phyloP scores from a whole-genome alignment of 2,888 invertebrate species.

The Automeris io region DNA sequence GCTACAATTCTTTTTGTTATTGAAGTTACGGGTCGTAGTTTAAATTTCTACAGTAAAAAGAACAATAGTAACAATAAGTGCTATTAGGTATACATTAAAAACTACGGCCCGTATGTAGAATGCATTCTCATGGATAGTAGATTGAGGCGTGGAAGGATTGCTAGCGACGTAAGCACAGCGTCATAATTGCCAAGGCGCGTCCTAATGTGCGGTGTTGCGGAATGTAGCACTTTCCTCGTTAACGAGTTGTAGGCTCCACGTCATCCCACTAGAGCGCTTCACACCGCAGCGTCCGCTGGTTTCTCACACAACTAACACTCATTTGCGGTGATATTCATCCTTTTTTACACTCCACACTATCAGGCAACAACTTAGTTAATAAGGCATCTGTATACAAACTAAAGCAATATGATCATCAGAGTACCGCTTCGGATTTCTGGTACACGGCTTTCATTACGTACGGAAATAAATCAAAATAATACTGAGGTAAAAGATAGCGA shows the following conservation, averaged over 20 bases:
- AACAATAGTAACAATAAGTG: too few relatives aligned
- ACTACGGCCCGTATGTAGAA: too few relatives aligned
- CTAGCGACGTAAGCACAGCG: conserved; percentile 19
- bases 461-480: conserved; percentile 74
- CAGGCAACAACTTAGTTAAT: conserved; percentile 42
- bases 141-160: conserved; percentile 9
- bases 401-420: conserved; percentile 43
- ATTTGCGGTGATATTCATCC: conserved; percentile 56
- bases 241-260: conserved; percentile 47
- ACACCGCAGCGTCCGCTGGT: conserved; percentile 54
- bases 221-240: conserved; percentile 60
- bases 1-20: too few relatives aligned
- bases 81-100: too few relatives aligned
- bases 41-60: too few relatives aligned
- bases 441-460: conserved; percentile 68
- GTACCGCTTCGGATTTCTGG: conserved; percentile 49
- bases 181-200: conserved; percentile 53
- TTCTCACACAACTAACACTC: conserved; percentile 51
- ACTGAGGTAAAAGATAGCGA: conserved; percentile 70
- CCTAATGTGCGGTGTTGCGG: conserved; percentile 60
- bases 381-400: conserved; percentile 22
- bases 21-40: too few relatives aligned
- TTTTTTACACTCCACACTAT: conserved; percentile 49
- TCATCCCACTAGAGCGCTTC: conserved; percentile 33
- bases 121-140: too few relatives aligned